These are phyloP conservation scores for Galbula dea DNA, from an alignment of 2,113 vertebrate species.

Conservation along the genomic window DNA sequence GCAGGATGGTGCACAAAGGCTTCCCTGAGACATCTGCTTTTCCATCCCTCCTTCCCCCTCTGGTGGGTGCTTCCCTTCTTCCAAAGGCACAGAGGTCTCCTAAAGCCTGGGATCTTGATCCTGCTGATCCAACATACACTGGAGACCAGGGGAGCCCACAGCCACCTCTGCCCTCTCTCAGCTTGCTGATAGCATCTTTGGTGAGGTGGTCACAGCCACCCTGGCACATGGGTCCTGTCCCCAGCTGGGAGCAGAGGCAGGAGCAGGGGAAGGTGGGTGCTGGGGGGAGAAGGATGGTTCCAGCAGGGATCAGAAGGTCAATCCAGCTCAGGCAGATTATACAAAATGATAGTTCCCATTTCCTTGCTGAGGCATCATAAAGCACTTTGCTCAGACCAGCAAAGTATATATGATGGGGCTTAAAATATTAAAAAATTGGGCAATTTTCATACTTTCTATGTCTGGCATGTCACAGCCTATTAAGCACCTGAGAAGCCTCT, in stretches of 20 bases:
- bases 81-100: neutral
- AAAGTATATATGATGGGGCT: conserved; percentile 26
- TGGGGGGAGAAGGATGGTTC: neutral
- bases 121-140: accelerated
- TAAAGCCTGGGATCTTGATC: neutral
- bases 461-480: conserved; percentile 36
- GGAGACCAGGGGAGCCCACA: accelerated
- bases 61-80: neutral
- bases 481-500: neutral
- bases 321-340: conserved; percentile 42
- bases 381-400: neutral
- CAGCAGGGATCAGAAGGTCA: neutral
- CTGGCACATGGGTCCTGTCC: neutral
- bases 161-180: too few species aligned
- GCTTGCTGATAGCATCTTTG: neutral
- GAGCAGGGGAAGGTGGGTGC: neutral
- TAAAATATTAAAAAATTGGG: conserved; percentile 58
- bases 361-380: neutral
- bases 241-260: neutral
- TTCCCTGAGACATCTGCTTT: neutral
- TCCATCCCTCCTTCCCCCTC: neutral
- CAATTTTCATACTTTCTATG: conserved; percentile 59
- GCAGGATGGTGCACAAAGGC: neutral
- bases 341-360: conserved; percentile 16
- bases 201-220: accelerated